Evolutionary conservation across 2,797 vertebrate genomes (phyloP).

Genomic region (Hemitrygon akajei): DNA sequence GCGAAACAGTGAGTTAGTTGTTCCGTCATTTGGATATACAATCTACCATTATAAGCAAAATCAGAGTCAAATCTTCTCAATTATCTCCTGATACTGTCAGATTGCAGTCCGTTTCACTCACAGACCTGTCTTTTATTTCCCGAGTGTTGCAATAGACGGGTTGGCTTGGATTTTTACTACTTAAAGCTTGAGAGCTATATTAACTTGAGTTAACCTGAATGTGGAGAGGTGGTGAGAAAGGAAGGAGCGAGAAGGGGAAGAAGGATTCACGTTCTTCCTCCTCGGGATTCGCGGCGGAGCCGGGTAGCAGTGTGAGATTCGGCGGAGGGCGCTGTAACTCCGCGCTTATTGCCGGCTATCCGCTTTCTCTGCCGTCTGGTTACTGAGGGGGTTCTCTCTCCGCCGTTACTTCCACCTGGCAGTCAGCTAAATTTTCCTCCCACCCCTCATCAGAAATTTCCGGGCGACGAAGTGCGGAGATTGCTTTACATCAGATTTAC

Average conservation of each 20-base stretch:
- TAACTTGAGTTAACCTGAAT: background rate
- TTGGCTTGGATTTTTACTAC: background rate
- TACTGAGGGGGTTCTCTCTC: too few species aligned
- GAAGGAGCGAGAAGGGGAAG: too few species aligned
- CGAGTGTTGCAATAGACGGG: background rate
- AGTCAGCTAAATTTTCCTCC: background rate
- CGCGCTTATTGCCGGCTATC: background rate
- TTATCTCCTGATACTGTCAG: background rate
- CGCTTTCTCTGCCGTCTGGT: background rate
- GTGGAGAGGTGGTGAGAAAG: background rate
- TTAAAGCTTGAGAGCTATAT: background rate
- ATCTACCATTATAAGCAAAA: background rate
- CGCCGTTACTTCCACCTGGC: background rate
- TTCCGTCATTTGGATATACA: background rate
- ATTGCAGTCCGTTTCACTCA: background rate
- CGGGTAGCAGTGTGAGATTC: background rate
- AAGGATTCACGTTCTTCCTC: background rate
- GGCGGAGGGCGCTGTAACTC: conserved; percentile 29
- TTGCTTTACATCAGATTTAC: background rate
- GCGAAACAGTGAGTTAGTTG: background rate
- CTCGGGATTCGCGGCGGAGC: background rate
- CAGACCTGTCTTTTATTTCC: background rate
- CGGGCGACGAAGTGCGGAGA: background rate
- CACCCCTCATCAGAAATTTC: background rate
- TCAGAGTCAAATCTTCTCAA: background rate